Base-by-base conservation (phyloP, 2,888 invertebrate genomes). In the Agelastica alni region DNA sequence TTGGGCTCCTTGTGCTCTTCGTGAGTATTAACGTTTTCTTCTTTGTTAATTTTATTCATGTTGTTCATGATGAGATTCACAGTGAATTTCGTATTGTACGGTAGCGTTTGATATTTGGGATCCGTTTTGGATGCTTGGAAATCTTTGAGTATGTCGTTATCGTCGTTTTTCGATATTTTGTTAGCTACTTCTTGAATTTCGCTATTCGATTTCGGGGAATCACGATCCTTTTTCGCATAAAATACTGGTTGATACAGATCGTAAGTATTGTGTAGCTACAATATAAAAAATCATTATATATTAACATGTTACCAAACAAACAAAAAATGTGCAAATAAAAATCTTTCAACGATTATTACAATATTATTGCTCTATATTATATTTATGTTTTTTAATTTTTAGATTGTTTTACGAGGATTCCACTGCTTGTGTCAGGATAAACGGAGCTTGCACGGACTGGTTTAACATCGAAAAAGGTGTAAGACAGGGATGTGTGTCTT, bases 91-190 rank as follows among this genome's bases (percentile, higher is more conserved):
- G 89, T 91, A 74, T 88, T 94, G 78, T 92, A 91, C 66, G 94
- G 93, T 77, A 94, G 80, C 18, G 93, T 93, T 80, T 94, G 93
- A 80, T 91, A 94, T 78, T 92, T 96, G 32, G 89, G 92, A 76
- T 94, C 93, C 51, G 88, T 88, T 75, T 93, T 93, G 70, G 87
- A 90, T 17, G 89, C 85, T 56, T 85, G 84, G 71, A 91, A 89
- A 70, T 89, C 85, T 51, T 85, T 83, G 13, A 83, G 77, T 62
- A 80, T 80, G 67, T 84, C 84, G 51, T 62, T 18, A 69, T 73
- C 22, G 70, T 70, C 37, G 61, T 56, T 36, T 44, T 53, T 51
- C 1, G 69, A 60, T 59, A 72, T 59, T 62, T 74, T 75, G 30
- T 66, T 69, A 31, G 64, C 42, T 16, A 65, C 34, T n/a, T 73